Evolutionary conservation across 2,888 invertebrate genomes (phyloP).

Genomic region (Stenodera caucasica): DNA sequence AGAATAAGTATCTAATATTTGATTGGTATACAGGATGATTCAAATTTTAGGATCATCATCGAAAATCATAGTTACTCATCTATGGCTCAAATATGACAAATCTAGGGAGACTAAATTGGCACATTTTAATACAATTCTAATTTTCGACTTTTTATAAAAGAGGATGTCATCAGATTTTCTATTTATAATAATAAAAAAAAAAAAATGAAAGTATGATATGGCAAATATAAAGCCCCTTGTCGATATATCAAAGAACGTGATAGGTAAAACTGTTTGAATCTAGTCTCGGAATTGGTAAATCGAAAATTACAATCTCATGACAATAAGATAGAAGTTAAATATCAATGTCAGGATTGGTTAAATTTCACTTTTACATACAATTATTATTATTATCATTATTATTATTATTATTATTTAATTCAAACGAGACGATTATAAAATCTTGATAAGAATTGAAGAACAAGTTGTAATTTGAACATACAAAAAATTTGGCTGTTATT

Average conservation of each 20-base stretch:
- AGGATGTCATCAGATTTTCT: conserved; percentile 15
- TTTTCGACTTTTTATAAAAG: neutral
- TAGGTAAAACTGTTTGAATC: conserved; percentile 22
- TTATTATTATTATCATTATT: conserved; percentile 8
- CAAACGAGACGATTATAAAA: too few species aligned
- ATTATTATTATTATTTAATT: neutral
- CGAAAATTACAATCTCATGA: conserved; percentile 13
- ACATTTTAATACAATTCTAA: too few species aligned
- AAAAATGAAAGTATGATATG: conserved; percentile 13
- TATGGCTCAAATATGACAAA: too few species aligned
- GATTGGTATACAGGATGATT: too few species aligned
- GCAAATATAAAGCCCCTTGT: neutral
- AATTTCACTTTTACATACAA: conserved; percentile 24
- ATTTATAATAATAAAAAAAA: neutral
- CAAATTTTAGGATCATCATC: too few species aligned
- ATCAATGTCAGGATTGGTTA: conserved; percentile 19
- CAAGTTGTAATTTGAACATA: too few species aligned
- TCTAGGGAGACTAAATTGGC: too few species aligned
- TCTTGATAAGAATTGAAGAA: too few species aligned
- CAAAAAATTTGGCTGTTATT: too few species aligned
- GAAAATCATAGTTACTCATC: too few species aligned
- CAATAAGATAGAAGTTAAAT: conserved; percentile 4
- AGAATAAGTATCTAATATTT: too few species aligned
- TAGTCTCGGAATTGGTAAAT: conserved; percentile 14
- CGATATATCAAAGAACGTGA: conserved; percentile 24